Evolutionary conservation across 2,888 invertebrate genomes (phyloP), one percentile per base, ranked within the genome.

Genomic region (Cylloceria caligata): DNA sequence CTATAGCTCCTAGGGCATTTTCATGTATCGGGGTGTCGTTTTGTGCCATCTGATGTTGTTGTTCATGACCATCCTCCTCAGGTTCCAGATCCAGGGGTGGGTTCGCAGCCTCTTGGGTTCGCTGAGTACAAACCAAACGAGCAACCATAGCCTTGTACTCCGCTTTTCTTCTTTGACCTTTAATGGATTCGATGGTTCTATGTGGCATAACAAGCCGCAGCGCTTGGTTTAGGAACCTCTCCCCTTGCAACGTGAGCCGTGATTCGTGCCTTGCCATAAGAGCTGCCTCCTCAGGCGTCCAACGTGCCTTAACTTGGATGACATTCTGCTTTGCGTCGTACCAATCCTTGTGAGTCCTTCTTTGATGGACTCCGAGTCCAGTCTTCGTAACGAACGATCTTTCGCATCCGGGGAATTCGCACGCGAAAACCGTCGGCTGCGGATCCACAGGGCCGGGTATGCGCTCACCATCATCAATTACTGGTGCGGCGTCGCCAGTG

Each of bases 201-300:
- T 72, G 39, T 2, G 71, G 52, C 13, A 69, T 69, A n/a, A 19
- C n/a, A 27, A 34, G 13, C 11, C 21, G 0, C 52, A 62, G 49
- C n/a, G 19, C 52, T 21, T 73, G 42, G 49, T 84, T 82, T 0
- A 84, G 60, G 27, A 78, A 80, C 2, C 60, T 45, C 1, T 3
- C 21, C 6, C 65, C 80, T 2, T 47, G n/a, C 0, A 68, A 30
- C 0, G 19, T n/a, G 0, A 82, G 62, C 0, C 36, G 19, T 5
- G 82, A 82, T n/a, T 84, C 82, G 24, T 80, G 73, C n/a, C 76
- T 57, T 3, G 83, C 79, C 19, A 84, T 67, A 6, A 81, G 52
- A 0, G 62, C 55, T 1, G 4, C 0, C 13, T 84, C 83, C 49
- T 84, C 81, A 0, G 68, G 67, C 34, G 39, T 62, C 83, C 83